These are phyloP conservation scores for Homalodisca vitripennis DNA, from an alignment of 1,140 invertebrate genomes.

Conservation along the genomic window DNA sequence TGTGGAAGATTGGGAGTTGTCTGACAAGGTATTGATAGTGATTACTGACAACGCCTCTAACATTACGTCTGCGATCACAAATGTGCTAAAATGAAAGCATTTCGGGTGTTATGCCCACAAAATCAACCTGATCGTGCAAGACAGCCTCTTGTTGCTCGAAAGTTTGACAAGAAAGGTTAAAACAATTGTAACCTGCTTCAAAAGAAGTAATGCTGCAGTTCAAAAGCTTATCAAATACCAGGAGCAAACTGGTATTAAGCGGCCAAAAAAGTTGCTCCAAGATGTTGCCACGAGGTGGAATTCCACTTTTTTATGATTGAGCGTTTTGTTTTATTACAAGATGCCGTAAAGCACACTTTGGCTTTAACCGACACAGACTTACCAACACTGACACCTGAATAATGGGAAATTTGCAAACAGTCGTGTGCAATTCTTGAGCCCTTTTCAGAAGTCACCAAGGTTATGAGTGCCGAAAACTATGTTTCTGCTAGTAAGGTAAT, in stretches of 20 bases:
- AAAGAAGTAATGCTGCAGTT: conserved; percentile 8
- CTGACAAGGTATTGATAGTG: neutral
- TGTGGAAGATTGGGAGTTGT: conserved; percentile 5
- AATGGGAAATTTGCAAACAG: conserved; percentile 42
- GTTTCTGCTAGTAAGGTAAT: conserved; percentile 44
- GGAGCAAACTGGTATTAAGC: conserved; percentile 7
- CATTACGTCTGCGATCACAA: neutral
- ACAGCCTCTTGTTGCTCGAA: neutral
- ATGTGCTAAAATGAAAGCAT: conserved; percentile 22
- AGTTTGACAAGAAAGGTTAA: neutral
- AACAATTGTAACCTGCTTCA: neutral
- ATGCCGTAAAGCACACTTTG: conserved; percentile 41
- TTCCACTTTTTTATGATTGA: conserved; percentile 46
- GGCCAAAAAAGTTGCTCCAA: conserved; percentile 42
- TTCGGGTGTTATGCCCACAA: conserved; percentile 25
- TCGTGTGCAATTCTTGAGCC: conserved; percentile 44
- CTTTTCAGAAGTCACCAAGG: conserved; percentile 34
- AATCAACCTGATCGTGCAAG: conserved; percentile 9
- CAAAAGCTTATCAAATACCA: conserved; percentile 16
- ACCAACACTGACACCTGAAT: conserved; percentile 29
- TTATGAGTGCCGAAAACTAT: conserved; percentile 49
- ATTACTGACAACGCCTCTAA: conserved; percentile 12
- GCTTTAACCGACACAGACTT: neutral
- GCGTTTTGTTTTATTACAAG: conserved; percentile 45
- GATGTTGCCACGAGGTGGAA: conserved; percentile 45